A percentile compares a stretch with the other conserved stretches of the same genome.
Conservation (phyloP, 2,797 vertebrate genomes). For the Leucoraja ocellata region DNA sequence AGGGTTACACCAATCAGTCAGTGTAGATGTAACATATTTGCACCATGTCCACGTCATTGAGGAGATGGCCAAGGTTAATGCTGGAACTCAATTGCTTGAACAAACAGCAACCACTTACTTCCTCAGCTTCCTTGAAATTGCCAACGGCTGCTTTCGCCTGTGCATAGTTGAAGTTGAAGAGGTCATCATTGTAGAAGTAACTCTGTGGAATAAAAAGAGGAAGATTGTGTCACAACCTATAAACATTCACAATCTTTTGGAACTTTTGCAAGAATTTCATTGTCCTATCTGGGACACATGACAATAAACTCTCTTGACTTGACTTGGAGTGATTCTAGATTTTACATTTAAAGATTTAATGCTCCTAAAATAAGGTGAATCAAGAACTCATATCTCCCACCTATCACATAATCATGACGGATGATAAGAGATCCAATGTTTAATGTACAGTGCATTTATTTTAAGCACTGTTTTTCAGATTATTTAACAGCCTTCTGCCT, state of each 20-base stretch:
- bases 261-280: no score
- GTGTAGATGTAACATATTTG: neutral
- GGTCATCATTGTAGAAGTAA: constrained; percentile 92
- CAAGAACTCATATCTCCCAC: neutral
- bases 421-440: neutral
- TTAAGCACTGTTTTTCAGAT: neutral
- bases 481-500: no score
- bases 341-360: neutral
- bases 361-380: neutral
- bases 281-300: no score
- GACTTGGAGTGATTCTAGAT: neutral
- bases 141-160: constrained; percentile 90
- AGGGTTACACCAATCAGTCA: neutral
- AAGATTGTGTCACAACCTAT: neutral
- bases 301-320: no score
- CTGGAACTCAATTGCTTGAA: neutral
- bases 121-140: constrained; percentile 85
- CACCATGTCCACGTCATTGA: no score
- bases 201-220: constrained; percentile 58
- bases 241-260: neutral
- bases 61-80: neutral
- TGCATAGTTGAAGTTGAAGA: constrained; percentile 95
- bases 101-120: constrained; percentile 59
- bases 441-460: neutral
- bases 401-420: neutral